These are phyloP conservation scores for Formica exsecta DNA, from an alignment of 1,140 invertebrate genomes.

Conservation along the genomic window DNA sequence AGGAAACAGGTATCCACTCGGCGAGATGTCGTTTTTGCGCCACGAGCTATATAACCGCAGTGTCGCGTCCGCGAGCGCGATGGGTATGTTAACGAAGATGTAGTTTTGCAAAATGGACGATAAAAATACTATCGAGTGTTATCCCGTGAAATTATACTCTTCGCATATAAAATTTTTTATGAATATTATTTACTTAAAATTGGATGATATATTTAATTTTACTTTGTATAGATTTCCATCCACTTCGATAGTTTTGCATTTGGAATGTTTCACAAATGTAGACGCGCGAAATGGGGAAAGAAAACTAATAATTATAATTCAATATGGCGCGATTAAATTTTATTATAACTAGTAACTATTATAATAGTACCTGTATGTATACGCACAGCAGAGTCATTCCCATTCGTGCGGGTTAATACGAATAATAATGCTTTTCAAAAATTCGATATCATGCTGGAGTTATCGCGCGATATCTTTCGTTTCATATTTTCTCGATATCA, in stretches of 20 bases:
- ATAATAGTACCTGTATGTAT: conserved; percentile 44
- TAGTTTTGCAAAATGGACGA: conserved; percentile 30
- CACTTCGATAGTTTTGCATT: not conserved
- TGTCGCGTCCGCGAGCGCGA: conserved; percentile 2
- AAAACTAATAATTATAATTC: conserved; percentile 45
- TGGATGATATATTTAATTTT: not conserved
- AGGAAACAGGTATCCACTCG: conserved; percentile 58
- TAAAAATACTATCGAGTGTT: not conserved
- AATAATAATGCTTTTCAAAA: conserved; percentile 40
- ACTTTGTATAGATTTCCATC: not conserved
- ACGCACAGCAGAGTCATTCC: conserved; percentile 4
- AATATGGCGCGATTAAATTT: conserved; percentile 46
- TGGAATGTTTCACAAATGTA: not conserved
- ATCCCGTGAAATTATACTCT: not conserved
- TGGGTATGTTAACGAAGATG: not conserved
- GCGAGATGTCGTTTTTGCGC: conserved; percentile 48
- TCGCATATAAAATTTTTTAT: not conserved
- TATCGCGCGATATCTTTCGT: conserved; percentile 31
- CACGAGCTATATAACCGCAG: conserved; percentile 35
- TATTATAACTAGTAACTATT: not conserved
- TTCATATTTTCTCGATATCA: not conserved
- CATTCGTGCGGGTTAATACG: conserved; percentile 35
- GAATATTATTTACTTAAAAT: conserved; percentile 2
- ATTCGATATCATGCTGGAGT: not conserved
- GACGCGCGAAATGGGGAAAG: not conserved